Evolutionary conservation across 2,888 invertebrate genomes (phyloP).

Genomic region (Cheilosia grossa): DNA sequence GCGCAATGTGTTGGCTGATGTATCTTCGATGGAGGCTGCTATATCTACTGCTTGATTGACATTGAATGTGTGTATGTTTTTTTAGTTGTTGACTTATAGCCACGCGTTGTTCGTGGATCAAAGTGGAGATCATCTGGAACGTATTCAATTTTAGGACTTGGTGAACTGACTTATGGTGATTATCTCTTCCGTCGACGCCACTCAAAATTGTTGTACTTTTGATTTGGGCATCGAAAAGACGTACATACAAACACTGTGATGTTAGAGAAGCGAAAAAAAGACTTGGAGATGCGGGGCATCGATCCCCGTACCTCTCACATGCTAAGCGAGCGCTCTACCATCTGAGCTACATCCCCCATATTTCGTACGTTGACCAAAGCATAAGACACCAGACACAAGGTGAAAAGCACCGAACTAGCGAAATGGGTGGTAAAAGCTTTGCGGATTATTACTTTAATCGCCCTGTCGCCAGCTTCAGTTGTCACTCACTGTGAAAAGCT

Average conservation of each 20-base stretch:
- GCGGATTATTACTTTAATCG: no score
- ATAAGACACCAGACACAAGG: conserved; percentile 8
- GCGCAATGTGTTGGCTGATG: conserved; percentile 57
- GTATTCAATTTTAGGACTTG: conserved; percentile 56
- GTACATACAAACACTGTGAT: background rate
- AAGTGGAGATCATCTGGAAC: conserved; percentile 67
- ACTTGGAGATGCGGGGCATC: conserved; percentile 83
- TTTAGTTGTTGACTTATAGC: conserved; percentile 27
- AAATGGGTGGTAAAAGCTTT: conserved; percentile 3
- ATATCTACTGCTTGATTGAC: conserved; percentile 61
- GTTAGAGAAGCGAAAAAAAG: background rate
- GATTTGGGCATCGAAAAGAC: background rate
- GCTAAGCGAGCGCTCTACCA: conserved; percentile 84
- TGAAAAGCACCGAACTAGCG: background rate
- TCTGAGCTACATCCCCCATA: conserved; percentile 83
- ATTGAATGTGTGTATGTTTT: conserved; percentile 32
- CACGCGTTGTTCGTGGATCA: conserved; percentile 48
- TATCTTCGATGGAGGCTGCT: conserved; percentile 14
- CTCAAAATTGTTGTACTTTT: background rate
- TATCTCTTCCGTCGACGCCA: conserved; percentile 26
- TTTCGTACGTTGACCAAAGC: background rate
- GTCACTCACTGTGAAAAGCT: no score
- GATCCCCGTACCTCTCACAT: conserved; percentile 84
- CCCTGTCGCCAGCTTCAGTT: no score
- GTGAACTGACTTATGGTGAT: conserved; percentile 60